Evolutionary conservation across 2,113 vertebrate genomes (phyloP), one percentile per base, ranked within the genome.

Genomic region (Potamarius usumacintae): DNA sequence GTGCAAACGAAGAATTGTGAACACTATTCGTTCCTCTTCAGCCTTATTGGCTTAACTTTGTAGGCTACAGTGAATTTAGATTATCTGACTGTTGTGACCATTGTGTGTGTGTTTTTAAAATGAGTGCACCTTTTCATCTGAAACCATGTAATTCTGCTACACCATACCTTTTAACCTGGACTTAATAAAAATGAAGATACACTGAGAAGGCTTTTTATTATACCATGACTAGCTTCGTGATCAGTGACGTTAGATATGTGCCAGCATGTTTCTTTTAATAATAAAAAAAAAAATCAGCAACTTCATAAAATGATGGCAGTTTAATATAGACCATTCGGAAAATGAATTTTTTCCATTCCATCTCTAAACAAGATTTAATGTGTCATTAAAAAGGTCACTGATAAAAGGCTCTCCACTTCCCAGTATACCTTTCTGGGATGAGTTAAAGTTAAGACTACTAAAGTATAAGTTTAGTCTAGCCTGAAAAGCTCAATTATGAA

Each of bases 91-190:
- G 82, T 90, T 87, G 85, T 90, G 83, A 83, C 83, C 60, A 87
- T 76, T 69, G 52, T 15, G 67, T 86, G 89, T 90, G 89, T 90
- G 87, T 90, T 89, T 86, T 85, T 83, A 74, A 82, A 74, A 69
- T 65, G 83, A 88, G 85, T 89, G 88, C 84, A 85, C 83, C 83
- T 89, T 89, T 90, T 88, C 85, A 89, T 87, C 82, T 67, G 53
- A 90, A 87, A 62, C 65, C 65, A 67, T 76, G 57, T 42, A 62
- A 79, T 62, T 89, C 72, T 85, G 27, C 82, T 82, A 71, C 82
- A 82, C 71, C 10, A 12, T 72, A 90, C 77, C 83, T 85, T 89
- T 86, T 86, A 67, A 87, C 87, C 60, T 78, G 55, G 52, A 90
- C 87, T 87, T 20, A 90, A 90, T 90, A 90, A 90, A 90, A 55